Base-by-base conservation (phyloP, 2,888 invertebrate species). In the Acanthopleura granulata region DNA sequence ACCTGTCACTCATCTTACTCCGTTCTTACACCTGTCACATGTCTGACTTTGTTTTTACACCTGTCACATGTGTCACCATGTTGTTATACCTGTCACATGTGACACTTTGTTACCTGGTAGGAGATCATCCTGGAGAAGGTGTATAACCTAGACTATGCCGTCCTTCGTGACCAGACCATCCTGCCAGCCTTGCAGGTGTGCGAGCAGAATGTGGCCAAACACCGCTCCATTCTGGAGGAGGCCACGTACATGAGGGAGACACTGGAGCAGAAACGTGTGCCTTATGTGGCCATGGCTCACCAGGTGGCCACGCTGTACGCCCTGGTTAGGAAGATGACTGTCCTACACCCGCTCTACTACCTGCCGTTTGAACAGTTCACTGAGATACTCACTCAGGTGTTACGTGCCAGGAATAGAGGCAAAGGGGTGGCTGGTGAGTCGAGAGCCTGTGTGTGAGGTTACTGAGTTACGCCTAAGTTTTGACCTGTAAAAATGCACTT, bases 81-180 rank as follows among this genome's bases (percentile, higher is more conserved):
- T 40, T 6, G 4, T 6, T 40, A 40, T 40, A 6, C 9, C 4
- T 40, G 4, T 40, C 9, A 40, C 40, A 6, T 40, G 40, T 40
- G 40, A 6, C 76, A 12, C n/a, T n/a, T n/a, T n/a, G n/a, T 40
- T 9, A 40, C 40, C 40, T 40, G 40, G 9, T 77, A 89, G 89
- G 88, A 86, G 74, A 79, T 85, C 75, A 85, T 89, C 30, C 76
- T 88, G 72, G 85, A 87, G 76, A 89, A 88, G 80, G 87, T 87
- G 4, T 79, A 89, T 62, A 85, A 84, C 74, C 79, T 88, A 14
- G 83, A 82, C 71, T 84, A 83, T 0, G 86, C 89, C 0, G 77
- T 90, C n/a, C 82, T 90, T 74, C 87, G 88, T 22, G 90, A 90
- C 77, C 83, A 83, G 76, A 86, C 86, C 0, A 87, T 90, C 87